phyloP scores from a whole-genome alignment of 1,140 invertebrate species.

The Cataglyphis hispanica region DNA sequence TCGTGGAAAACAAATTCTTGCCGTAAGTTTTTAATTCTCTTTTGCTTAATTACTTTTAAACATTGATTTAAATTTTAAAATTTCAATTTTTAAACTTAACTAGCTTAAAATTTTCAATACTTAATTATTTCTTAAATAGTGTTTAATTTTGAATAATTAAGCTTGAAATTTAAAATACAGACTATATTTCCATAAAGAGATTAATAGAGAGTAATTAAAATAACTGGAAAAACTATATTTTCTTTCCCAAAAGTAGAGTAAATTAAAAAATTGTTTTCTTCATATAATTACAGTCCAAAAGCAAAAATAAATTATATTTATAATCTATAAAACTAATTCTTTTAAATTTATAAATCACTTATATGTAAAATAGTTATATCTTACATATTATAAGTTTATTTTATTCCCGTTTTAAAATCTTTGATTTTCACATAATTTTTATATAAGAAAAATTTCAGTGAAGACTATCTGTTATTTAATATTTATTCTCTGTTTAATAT shows the following conservation, averaged over 20 bases:
- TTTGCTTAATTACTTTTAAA: conserved; percentile 13
- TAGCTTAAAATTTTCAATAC: neutral
- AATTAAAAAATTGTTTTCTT: neutral
- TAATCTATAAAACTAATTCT: neutral
- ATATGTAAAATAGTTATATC: neutral
- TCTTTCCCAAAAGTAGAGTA: neutral
- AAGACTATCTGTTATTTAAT: no score
- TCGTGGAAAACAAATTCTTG: neutral
- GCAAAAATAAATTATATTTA: neutral
- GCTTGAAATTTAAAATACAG: neutral
- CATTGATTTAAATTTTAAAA: neutral
- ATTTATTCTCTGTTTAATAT: neutral
- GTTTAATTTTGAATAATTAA: conserved; percentile 11
- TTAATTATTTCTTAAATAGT: neutral
- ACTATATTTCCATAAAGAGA: neutral
- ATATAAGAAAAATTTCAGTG: neutral
- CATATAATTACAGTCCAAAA: neutral
- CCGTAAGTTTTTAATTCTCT: neutral
- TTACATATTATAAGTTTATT: neutral
- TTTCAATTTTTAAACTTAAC: neutral
- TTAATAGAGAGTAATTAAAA: neutral
- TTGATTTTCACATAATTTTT: neutral
- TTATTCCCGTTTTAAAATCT: neutral
- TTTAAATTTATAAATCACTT: neutral
- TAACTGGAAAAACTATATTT: neutral